These are phyloP conservation scores for Lithosia quadra DNA, from an alignment of 2,888 invertebrate genomes.

Conservation along the genomic window DNA sequence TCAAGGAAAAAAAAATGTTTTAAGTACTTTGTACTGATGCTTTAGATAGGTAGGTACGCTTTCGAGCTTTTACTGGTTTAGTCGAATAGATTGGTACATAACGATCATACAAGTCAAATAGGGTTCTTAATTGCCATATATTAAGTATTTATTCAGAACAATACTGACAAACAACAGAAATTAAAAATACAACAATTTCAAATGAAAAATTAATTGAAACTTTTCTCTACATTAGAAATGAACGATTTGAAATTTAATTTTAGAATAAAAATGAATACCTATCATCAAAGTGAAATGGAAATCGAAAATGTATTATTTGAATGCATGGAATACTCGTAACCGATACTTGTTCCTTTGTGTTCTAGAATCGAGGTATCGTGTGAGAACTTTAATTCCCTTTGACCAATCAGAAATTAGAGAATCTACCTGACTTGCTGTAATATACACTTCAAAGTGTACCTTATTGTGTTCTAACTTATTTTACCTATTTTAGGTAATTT, in stretches of 20 bases:
- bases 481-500: not conserved
- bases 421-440: slow-evolving; percentile 22
- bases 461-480: slow-evolving; percentile 22
- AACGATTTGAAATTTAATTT: slow-evolving; percentile 21
- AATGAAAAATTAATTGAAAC: not conserved
- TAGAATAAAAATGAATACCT: slow-evolving; percentile 47
- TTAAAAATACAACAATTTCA: not conserved
- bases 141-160: too few species aligned
- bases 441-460: slow-evolving; percentile 14
- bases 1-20: too few species aligned
- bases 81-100: too few species aligned
- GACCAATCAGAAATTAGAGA: slow-evolving; percentile 68
- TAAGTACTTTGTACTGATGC: too few species aligned
- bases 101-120: too few species aligned
- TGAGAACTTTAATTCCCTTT: slow-evolving; percentile 65
- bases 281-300: slow-evolving; percentile 57
- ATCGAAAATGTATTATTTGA: slow-evolving; percentile 76
- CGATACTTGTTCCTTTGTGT: slow-evolving; percentile 60
- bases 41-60: too few species aligned
- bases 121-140: too few species aligned
- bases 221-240: not conserved
- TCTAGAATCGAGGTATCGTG: slow-evolving; percentile 40
- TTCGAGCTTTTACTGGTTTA: too few species aligned
- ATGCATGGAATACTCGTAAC: slow-evolving; percentile 49
- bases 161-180: not conserved